Evolutionary conservation across 1,140 invertebrate species (phyloP).

Genomic region (Gonioctena quinquepunctata): DNA sequence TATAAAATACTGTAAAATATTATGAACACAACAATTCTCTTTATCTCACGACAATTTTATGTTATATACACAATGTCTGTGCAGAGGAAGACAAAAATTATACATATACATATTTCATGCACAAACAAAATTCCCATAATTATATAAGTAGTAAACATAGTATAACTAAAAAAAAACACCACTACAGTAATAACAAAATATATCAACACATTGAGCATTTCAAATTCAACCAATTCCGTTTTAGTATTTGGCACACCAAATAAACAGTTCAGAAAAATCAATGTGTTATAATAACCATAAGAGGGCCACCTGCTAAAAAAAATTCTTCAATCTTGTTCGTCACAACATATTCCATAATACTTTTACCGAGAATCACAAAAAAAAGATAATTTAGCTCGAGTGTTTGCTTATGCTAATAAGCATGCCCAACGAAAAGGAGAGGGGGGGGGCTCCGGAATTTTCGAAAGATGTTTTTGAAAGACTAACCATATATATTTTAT

Average conservation of each 20-base stretch:
- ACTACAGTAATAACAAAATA: constrained; percentile 25
- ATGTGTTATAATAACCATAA: too few relatives aligned
- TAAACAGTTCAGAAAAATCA: background rate
- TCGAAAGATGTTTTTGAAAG: too few relatives aligned
- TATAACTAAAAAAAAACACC: constrained; percentile 24
- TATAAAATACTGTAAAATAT: constrained; percentile 58
- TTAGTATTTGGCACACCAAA: background rate
- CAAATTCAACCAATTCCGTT: background rate
- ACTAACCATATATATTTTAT: too few relatives aligned
- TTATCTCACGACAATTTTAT: constrained; percentile 50
- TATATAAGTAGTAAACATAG: constrained; percentile 23
- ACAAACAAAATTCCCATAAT: constrained; percentile 18
- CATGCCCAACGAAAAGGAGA: too few relatives aligned
- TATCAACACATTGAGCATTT: constrained; percentile 8
- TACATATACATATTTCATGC: constrained; percentile 17
- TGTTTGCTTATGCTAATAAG: too few relatives aligned
- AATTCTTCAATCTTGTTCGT: too few relatives aligned
- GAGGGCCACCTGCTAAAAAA: too few relatives aligned
- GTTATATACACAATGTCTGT: constrained; percentile 22
- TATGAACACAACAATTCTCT: constrained; percentile 57
- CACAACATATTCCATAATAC: too few relatives aligned
- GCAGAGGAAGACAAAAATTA: constrained; percentile 44
- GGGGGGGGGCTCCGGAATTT: too few relatives aligned
- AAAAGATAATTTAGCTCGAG: too few relatives aligned
- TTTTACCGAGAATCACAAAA: too few relatives aligned